Evolutionary conservation across 2,113 vertebrate genomes (phyloP).

Genomic region (Oryzias curvinotus): DNA sequence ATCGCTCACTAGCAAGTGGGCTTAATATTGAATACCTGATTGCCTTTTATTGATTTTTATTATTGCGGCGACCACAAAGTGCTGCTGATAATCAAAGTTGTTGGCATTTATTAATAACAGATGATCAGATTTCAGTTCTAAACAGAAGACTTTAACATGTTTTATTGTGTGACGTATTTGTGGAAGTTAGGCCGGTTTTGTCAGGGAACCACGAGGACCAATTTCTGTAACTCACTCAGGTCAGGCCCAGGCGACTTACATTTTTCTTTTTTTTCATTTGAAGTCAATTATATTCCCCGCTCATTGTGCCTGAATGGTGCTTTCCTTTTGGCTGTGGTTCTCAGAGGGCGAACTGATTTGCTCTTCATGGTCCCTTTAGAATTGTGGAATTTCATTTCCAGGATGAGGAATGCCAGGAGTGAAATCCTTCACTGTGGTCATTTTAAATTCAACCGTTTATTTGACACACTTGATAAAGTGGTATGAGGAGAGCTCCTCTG

Average conservation of each 20-base stretch:
- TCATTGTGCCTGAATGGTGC: conserved; percentile 30
- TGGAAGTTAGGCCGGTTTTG: conserved; percentile 14
- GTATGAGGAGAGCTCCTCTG: conserved; percentile 22
- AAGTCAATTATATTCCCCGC: conserved; percentile 25
- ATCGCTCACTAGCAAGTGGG: conserved; percentile 27
- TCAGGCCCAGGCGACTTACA: conserved; percentile 10
- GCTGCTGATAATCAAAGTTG: conserved; percentile 27
- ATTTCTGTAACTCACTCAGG: conserved; percentile 18
- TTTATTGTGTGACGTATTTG: conserved; percentile 3
- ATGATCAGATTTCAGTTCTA: conserved; percentile 29
- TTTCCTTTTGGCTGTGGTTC: conserved; percentile 39
- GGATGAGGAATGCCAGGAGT: conserved; percentile 58
- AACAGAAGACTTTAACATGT: not conserved
- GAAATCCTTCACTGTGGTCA: conserved; percentile 57
- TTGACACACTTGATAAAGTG: conserved; percentile 55
- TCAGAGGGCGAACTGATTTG: conserved; percentile 51
- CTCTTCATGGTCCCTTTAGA: conserved; percentile 56
- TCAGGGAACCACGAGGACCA: not conserved
- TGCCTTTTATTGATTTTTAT: conserved; percentile 55
- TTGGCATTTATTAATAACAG: conserved; percentile 24
- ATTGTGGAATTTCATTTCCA: conserved; percentile 60
- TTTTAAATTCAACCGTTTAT: conserved; percentile 56
- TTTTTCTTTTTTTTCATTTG: conserved; percentile 37
- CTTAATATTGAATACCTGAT: conserved; percentile 50
- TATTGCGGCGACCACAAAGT: conserved; percentile 26